phyloP scores from a whole-genome alignment of 2,888 invertebrate genomes.

The Diarsia rubi region DNA sequence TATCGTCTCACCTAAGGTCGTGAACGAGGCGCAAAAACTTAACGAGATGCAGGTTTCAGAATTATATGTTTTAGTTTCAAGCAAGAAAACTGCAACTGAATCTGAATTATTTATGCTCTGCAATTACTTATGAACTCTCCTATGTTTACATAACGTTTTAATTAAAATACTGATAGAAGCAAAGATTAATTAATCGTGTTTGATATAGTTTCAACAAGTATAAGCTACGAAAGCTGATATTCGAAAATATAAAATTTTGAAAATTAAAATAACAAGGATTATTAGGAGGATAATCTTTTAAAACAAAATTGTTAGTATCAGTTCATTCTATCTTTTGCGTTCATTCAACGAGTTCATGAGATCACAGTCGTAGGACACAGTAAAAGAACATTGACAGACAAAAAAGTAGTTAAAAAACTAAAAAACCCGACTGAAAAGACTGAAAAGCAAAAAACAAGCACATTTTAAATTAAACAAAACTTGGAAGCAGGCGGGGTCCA shows the following conservation, averaged over 20 bases:
- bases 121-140: neutral
- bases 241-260: neutral
- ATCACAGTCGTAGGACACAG: neutral
- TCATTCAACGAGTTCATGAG: neutral
- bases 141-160: neutral
- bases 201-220: neutral
- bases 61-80: constrained; percentile 16
- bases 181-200: neutral
- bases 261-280: neutral
- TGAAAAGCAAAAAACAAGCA: too few species aligned
- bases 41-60: constrained; percentile 10
- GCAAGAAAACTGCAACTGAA: constrained; percentile 1
- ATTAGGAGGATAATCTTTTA: neutral
- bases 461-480: too few species aligned
- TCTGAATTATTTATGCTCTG: neutral
- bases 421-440: too few species aligned
- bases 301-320: neutral
- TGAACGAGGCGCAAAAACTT: neutral
- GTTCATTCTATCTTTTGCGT: neutral
- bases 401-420: too few species aligned
- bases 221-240: neutral
- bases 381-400: neutral
- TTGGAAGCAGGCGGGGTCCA: too few species aligned
- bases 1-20: neutral
- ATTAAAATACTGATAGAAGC: neutral